phyloP scores from a whole-genome alignment of 2,888 invertebrate species.

The Endomychus coccineus region DNA sequence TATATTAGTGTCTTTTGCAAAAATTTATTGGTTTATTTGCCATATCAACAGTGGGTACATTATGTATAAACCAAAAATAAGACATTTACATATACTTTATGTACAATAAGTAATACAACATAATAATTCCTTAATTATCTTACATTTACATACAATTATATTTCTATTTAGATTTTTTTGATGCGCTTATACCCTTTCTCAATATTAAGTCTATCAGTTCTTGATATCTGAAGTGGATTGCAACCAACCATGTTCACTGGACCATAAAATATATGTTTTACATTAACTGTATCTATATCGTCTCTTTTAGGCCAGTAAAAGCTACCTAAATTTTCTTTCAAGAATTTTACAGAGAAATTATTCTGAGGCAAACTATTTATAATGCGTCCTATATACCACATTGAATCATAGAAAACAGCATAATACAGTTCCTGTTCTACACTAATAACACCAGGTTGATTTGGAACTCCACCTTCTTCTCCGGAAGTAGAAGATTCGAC shows the following conservation, averaged over 20 bases:
- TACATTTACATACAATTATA: not conserved
- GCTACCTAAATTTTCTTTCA: conserved; percentile 1
- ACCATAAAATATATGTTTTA: conserved; percentile 2
- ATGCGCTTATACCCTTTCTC: not conserved
- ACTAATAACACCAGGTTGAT: conserved; percentile 1
- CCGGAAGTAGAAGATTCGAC: not conserved
- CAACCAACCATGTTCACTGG: conserved; percentile 2
- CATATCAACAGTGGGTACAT: too few relatives aligned
- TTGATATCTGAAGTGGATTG: conserved; percentile 1
- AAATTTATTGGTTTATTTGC: too few relatives aligned
- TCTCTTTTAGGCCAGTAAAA: too few relatives aligned
- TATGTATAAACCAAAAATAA: too few relatives aligned
- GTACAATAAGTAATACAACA: too few relatives aligned
- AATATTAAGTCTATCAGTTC: conserved; percentile 1
- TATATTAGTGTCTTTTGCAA: too few relatives aligned
- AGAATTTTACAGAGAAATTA: conserved; percentile 2
- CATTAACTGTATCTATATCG: conserved; percentile 2
- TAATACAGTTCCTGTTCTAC: conserved; percentile 1
- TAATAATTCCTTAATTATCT: conserved; percentile 2
- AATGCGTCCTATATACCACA: too few relatives aligned
- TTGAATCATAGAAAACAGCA: too few relatives aligned
- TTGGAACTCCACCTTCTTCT: conserved; percentile 1
- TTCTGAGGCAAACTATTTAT: conserved; percentile 1
- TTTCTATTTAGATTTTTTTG: conserved; percentile 1
- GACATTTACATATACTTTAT: too few relatives aligned